Evolutionary conservation across 53 echinoderm and acorn worm species (phyloP).

Genomic region (Hippasteria phrygiana): DNA sequence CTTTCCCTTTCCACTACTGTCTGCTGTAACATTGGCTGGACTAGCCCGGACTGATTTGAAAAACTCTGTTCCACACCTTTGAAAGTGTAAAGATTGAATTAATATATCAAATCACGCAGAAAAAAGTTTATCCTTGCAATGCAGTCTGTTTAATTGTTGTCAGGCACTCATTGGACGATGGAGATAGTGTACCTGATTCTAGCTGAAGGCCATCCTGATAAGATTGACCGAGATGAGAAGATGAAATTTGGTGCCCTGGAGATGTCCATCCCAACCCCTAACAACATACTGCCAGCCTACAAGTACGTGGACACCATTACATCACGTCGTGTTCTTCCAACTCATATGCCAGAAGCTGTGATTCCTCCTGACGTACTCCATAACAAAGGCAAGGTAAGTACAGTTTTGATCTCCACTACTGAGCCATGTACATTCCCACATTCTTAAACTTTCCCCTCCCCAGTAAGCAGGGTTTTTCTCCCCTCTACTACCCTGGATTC

Average conservation of each 20-base stretch:
- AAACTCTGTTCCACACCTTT: too few species aligned
- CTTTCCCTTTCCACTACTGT: too few species aligned
- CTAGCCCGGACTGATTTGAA: too few species aligned
- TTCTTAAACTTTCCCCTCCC: too few species aligned
- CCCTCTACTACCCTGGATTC: too few species aligned
- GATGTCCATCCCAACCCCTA: conserved; percentile 2
- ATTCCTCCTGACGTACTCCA: neutral
- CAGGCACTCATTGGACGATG: conserved; percentile 56
- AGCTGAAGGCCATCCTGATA: conserved; percentile 34
- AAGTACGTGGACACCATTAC: conserved; percentile 5
- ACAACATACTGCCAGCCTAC: neutral
- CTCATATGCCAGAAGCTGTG: conserved; percentile 17
- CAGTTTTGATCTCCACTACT: too few species aligned
- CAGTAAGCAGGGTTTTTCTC: too few species aligned
- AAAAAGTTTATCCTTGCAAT: neutral
- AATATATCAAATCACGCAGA: neutral
- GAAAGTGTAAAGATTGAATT: neutral
- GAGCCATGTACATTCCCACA: too few species aligned
- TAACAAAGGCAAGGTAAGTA: conserved; percentile 34
- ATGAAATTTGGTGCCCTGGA: conserved; percentile 42
- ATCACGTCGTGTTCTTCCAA: conserved; percentile 33
- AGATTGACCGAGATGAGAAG: conserved; percentile 31
- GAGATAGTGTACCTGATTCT: conserved; percentile 43
- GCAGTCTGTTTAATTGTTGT: too few species aligned
- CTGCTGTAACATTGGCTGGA: too few species aligned